Conservation (phyloP, 2,797 vertebrate species). For the Hypotaenidia okinawae region DNA sequence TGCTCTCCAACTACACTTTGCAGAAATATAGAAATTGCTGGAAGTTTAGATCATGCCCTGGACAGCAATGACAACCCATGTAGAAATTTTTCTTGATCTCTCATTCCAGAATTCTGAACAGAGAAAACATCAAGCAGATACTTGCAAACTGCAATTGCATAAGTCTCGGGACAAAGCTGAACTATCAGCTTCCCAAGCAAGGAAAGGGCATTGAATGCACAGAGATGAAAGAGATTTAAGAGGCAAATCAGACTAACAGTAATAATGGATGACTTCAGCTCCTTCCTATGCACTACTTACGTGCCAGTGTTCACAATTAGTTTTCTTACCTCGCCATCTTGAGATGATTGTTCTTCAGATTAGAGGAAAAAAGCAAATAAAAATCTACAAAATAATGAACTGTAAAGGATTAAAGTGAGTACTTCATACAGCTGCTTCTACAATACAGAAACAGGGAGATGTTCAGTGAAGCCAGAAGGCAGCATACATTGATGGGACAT, state of each 20-base stretch:
- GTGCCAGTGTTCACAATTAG: neutral
- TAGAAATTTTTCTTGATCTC: neutral
- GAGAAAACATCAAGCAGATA: neutral
- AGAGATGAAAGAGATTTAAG: constrained; percentile 19
- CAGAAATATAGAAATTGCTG: neutral
- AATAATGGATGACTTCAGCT: constrained; percentile 2
- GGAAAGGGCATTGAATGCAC: neutral
- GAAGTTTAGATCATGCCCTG: neutral
- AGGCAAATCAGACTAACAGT: neutral
- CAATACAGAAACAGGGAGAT: neutral
- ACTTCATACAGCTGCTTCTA: neutral
- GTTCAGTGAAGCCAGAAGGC: neutral
- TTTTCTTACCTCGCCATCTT: neutral
- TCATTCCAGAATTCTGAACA: neutral
- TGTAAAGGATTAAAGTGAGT: constrained; percentile 2
- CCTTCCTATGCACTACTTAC: neutral
- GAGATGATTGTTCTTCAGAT: constrained; percentile 20
- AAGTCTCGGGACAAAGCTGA: neutral
- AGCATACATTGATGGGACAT: neutral
- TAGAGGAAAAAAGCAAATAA: constrained; percentile 28
- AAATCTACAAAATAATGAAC: constrained; percentile 5
- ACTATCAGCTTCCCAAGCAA: neutral
- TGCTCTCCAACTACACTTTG: neutral
- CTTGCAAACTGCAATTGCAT: neutral
- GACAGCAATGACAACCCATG: neutral